Percentiles rank a stretch among this genome's conserved stretches.
Evolutionary conservation across 53 echinoderm and acorn worm genomes (phyloP).

Genomic region (Paracentrotus lividus): DNA sequence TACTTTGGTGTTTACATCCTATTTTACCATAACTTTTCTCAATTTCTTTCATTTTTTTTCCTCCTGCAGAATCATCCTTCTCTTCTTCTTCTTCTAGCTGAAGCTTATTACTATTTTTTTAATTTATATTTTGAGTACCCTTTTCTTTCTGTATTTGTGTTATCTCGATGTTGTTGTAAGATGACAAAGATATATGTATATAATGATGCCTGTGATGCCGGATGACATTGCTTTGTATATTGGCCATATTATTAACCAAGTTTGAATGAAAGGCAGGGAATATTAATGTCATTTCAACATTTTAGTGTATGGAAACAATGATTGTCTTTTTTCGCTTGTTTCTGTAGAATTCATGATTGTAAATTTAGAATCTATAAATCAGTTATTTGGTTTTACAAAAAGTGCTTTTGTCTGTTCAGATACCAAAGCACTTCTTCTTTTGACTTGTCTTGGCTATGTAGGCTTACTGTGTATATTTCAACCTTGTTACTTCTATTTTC

Average conservation of each 20-base stretch:
- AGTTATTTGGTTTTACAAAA: neutral
- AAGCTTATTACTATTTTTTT: neutral
- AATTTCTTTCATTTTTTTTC: neutral
- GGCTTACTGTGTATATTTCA: neutral
- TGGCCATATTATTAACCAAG: constrained; percentile 54
- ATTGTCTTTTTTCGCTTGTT: neutral
- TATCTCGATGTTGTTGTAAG: neutral
- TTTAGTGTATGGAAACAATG: constrained; percentile 20
- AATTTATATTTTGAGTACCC: constrained; percentile 18
- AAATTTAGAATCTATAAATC: constrained; percentile 55
- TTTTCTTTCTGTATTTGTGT: constrained; percentile 32
- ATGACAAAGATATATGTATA: constrained; percentile 31
- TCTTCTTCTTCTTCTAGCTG: neutral
- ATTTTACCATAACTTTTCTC: neutral
- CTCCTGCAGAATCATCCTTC: neutral
- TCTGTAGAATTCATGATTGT: constrained; percentile 44
- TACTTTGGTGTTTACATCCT: neutral
- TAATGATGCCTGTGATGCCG: constrained; percentile 30
- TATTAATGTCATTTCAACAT: constrained; percentile 4
- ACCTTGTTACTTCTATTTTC: neutral
- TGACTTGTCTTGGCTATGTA: neutral
- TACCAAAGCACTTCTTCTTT: neutral
- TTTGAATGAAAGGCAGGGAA: constrained; percentile 65
- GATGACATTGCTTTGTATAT: constrained; percentile 59
- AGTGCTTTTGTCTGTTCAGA: constrained; percentile 28